phyloP scores from a whole-genome alignment of 2,797 vertebrate species.

The Limosa lapponica region DNA sequence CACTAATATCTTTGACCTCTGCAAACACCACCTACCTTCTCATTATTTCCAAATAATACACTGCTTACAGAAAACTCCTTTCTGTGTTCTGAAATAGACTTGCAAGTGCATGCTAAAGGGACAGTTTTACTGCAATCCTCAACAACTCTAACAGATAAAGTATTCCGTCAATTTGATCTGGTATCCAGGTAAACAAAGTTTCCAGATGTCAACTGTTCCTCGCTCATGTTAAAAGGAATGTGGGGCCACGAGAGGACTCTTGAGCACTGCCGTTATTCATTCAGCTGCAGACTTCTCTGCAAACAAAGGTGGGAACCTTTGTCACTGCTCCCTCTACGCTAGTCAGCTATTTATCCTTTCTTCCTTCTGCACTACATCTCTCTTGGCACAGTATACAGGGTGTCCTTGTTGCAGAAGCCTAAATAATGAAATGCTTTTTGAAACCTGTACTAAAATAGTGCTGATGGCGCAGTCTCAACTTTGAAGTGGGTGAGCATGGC shows the following conservation, averaged over 20 bases:
- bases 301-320: background rate
- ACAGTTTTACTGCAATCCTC: background rate
- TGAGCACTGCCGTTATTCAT: background rate
- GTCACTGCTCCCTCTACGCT: background rate
- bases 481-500: background rate
- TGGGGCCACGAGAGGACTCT: background rate
- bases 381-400: background rate
- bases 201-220: background rate
- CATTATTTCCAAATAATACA: background rate
- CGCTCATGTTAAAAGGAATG: background rate
- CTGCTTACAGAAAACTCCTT: background rate
- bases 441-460: background rate
- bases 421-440: constrained; percentile 2
- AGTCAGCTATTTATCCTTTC: background rate
- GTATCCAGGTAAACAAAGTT: background rate
- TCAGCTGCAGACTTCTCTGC: background rate
- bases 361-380: background rate
- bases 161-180: background rate
- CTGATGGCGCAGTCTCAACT: background rate
- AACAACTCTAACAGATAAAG: background rate
- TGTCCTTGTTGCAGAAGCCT: background rate
- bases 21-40: background rate
- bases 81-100: background rate
- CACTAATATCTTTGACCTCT: constrained; percentile 27
- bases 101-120: background rate